These are phyloP conservation scores for Apamea anceps DNA, from an alignment of 2,888 invertebrate genomes.

Conservation along the genomic window DNA sequence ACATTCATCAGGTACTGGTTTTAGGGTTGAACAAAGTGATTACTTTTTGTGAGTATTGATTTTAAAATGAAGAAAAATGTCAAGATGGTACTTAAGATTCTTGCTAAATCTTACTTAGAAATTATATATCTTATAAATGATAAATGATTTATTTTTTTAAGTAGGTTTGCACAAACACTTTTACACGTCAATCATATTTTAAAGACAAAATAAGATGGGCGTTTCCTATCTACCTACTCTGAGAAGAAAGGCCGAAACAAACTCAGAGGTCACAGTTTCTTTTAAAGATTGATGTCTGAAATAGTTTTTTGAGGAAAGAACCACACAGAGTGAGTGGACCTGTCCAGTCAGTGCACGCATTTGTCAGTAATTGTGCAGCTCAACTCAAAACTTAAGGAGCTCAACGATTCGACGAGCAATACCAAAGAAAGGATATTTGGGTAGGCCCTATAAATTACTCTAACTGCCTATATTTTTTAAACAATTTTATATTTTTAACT, in stretches of 20 bases:
- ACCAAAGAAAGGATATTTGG: neutral
- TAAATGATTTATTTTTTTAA: neutral
- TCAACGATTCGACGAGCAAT: neutral
- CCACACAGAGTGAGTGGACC: too few relatives aligned
- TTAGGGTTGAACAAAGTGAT: neutral
- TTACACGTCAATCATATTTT: neutral
- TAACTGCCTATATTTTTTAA: neutral
- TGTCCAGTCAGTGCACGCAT: too few relatives aligned
- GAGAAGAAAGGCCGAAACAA: too few relatives aligned
- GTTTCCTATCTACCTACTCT: too few relatives aligned
- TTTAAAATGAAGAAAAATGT: neutral
- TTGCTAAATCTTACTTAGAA: neutral
- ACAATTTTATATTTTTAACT: neutral
- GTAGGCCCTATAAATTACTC: neutral
- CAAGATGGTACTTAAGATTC: neutral
- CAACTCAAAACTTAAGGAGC: too few relatives aligned
- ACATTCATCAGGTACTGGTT: neutral
- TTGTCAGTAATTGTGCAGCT: too few relatives aligned
- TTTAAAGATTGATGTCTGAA: too few relatives aligned
- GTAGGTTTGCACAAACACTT: neutral
- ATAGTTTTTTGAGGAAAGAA: too few relatives aligned
- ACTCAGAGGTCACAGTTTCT: too few relatives aligned
- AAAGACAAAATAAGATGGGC: too few relatives aligned
- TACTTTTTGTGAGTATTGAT: constrained; percentile 6
- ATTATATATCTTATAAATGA: neutral